A percentile compares a stretch with the other conserved stretches of the same genome.
Conservation (phyloP, 2,888 invertebrate genomes). For the Macrosoma leucophasiata region DNA sequence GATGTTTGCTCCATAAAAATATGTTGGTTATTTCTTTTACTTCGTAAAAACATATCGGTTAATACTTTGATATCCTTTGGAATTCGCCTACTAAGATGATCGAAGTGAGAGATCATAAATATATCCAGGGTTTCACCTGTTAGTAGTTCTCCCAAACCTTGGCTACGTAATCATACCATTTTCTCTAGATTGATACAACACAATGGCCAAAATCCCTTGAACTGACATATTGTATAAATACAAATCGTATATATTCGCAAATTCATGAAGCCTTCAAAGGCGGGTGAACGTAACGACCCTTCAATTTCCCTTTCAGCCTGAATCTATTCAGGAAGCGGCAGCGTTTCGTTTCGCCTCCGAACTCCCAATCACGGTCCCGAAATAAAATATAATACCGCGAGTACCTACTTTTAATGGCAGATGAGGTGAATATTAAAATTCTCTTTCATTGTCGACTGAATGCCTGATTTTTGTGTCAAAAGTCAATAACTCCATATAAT, state of each 20-base stretch:
- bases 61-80: no score
- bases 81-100: no score
- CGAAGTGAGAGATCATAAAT: no score
- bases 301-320: conserved; percentile 66
- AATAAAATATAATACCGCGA: conserved; percentile 48
- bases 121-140: no score
- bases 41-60: no score
- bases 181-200: conserved; percentile 12
- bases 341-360: conserved; percentile 52
- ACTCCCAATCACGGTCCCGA: conserved; percentile 53
- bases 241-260: conserved; percentile 51
- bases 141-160: no score
- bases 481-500: no score
- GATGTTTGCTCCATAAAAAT: no score
- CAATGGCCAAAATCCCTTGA: conserved; percentile 17
- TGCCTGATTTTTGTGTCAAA: conserved; percentile 25
- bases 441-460: conserved; percentile 38
- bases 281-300: conserved; percentile 58
- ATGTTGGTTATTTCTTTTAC: no score
- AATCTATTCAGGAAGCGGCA: conserved; percentile 59
- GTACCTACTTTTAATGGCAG: conserved; percentile 44
- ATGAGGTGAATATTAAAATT: conserved; percentile 57
- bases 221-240: conserved; percentile 38
- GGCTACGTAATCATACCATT: no score
- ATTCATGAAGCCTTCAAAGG: conserved; percentile 56